These are phyloP conservation scores for Eupithecia abbreviata DNA, from an alignment of 2,888 invertebrate species.

Conservation along the genomic window DNA sequence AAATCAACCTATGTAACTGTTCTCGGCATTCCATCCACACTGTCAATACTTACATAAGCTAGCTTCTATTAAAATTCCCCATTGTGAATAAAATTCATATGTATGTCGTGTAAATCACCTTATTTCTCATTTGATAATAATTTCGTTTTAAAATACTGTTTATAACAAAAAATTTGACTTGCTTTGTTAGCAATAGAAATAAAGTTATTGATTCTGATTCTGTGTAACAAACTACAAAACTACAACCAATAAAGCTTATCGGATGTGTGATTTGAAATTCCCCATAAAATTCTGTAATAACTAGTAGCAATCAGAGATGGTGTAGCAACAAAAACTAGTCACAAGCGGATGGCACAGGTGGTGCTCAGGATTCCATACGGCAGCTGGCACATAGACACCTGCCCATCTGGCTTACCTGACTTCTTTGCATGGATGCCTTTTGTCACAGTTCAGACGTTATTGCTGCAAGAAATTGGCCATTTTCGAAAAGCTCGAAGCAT, in stretches of 20 bases:
- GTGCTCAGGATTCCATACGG: slow-evolving; percentile 49
- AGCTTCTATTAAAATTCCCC: background rate
- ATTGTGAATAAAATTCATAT: background rate
- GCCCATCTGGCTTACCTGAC: slow-evolving; percentile 58
- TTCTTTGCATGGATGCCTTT: slow-evolving; percentile 32
- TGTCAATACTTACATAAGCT: background rate
- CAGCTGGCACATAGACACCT: slow-evolving; percentile 68
- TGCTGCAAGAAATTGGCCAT: background rate
- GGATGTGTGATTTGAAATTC: background rate
- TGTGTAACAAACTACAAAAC: background rate
- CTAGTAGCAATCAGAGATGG: slow-evolving; percentile 30
- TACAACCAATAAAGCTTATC: background rate
- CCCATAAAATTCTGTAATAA: slow-evolving; percentile 13
- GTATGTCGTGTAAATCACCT: too few relatives aligned
- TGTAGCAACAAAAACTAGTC: slow-evolving; percentile 28
- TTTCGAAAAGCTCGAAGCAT: background rate
- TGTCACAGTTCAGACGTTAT: slow-evolving; percentile 12
- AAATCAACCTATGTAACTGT: background rate
- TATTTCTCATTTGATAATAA: too few relatives aligned
- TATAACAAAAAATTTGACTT: too few relatives aligned
- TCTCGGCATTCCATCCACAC: background rate
- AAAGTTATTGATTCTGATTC: background rate
- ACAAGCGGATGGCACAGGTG: slow-evolving; percentile 46
- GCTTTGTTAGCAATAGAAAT: too few relatives aligned
- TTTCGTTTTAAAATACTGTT: too few relatives aligned